phyloP scores from a whole-genome alignment of 2,797 vertebrate species.

The Lacerta viridis region DNA sequence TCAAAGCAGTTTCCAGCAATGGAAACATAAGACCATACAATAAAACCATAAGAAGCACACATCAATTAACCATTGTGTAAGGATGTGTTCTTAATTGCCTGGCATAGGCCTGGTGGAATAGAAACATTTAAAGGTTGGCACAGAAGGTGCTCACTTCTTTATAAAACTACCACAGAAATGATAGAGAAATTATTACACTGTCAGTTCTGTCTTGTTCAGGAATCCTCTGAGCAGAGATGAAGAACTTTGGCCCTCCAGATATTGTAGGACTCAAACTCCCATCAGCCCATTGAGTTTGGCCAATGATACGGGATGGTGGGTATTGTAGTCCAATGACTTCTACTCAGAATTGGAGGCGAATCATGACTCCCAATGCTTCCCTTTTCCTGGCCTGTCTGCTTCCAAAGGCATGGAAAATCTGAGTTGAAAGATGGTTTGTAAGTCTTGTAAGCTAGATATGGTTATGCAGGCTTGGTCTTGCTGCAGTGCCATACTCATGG shows the following conservation, averaged over 20 bases:
- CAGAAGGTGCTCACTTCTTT: background rate
- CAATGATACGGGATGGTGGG: background rate
- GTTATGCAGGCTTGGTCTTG: background rate
- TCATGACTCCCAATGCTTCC: background rate
- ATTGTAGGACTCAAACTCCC: background rate
- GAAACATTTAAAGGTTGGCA: no score
- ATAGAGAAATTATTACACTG: slow-evolving; percentile 16
- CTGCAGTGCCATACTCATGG: background rate
- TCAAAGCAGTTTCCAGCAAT: no score
- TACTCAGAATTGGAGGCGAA: no score
- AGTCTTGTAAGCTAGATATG: background rate
- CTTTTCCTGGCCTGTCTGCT: background rate
- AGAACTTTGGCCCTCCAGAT: background rate
- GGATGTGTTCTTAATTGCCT: no score
- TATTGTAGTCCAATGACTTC: background rate
- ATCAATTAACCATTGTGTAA: no score
- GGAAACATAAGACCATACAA: no score
- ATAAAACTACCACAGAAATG: background rate
- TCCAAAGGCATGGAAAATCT: background rate
- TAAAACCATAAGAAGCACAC: no score
- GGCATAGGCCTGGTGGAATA: no score
- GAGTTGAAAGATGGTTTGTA: background rate
- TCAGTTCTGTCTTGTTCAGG: background rate
- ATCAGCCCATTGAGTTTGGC: background rate
- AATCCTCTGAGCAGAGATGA: slow-evolving; percentile 18